phyloP scores from a whole-genome alignment of 2,113 vertebrate genomes.

The Dicrurus megarhynchus region DNA sequence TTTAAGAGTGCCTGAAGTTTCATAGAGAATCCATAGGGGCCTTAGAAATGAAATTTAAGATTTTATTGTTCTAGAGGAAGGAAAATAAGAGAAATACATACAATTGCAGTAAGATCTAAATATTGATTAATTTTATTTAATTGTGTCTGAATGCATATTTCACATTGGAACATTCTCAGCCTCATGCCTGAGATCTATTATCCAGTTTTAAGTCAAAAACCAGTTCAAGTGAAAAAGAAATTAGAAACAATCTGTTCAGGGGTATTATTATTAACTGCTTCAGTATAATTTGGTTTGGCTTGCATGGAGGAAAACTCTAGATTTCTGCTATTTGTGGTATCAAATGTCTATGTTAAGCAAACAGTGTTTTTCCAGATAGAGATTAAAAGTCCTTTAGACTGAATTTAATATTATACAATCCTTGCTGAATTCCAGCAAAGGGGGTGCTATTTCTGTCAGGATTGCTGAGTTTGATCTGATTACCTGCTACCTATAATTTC shows the following conservation, averaged over 20 bases:
- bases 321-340: not conserved
- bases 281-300: not conserved
- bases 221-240: not conserved
- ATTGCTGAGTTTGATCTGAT: not conserved
- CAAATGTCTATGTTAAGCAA: not conserved
- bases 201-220: not conserved
- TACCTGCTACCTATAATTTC: not conserved
- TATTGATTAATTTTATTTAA: not conserved
- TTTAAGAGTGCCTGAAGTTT: not conserved
- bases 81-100: not conserved
- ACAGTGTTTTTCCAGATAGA: not conserved
- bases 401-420: not conserved
- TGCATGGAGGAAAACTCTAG: not conserved
- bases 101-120: not conserved
- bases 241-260: not conserved
- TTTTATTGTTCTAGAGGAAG: not conserved
- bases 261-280: slow-evolving; percentile 1
- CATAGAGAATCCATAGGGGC: not conserved
- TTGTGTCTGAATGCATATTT: not conserved
- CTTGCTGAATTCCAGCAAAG: not conserved
- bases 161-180: not conserved
- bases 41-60: not conserved
- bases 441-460: not conserved
- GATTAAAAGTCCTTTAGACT: not conserved
- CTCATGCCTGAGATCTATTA: not conserved